Evolutionary conservation across 64 coral and sea anemone species (phyloP).

Genomic region (Cladopsammia gracilis): DNA sequence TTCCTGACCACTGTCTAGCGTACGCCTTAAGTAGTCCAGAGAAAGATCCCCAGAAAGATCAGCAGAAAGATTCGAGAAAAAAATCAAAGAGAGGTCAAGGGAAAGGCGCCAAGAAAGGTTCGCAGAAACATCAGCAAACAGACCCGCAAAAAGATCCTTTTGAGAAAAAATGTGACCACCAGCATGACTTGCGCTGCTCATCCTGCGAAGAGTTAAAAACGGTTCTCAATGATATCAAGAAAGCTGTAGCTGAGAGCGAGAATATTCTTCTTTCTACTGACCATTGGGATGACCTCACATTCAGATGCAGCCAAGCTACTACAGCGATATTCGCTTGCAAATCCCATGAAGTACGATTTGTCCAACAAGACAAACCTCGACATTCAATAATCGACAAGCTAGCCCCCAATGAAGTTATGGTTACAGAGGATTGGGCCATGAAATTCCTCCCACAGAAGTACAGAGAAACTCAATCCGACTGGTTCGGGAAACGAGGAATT

Average conservation of each 20-base stretch:
- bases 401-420: background rate
- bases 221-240: constrained; percentile 51
- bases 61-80: too few species aligned
- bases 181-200: constrained; percentile 50
- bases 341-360: background rate
- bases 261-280: background rate
- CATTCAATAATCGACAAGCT: background rate
- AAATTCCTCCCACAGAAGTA: constrained; percentile 4
- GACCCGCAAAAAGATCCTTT: too few species aligned
- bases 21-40: constrained; percentile 47
- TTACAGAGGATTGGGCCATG: constrained; percentile 1
- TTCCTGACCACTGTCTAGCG: constrained; percentile 56
- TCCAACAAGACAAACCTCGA: background rate
- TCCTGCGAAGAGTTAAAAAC: constrained; percentile 59
- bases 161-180: constrained; percentile 5
- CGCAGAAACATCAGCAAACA: too few species aligned
- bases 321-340: background rate
- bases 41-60: too few species aligned
- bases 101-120: too few species aligned
- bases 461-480: background rate
- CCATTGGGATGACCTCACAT: constrained; percentile 31
- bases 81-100: too few species aligned
- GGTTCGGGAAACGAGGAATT: constrained; percentile 1
- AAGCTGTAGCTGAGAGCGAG: constrained; percentile 17
- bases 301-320: constrained; percentile 19